A percentile compares a stretch with the other conserved stretches of the same genome.
Conservation (phyloP, 2,797 vertebrate genomes). For the Microctenopoma stevenorrisi region DNA sequence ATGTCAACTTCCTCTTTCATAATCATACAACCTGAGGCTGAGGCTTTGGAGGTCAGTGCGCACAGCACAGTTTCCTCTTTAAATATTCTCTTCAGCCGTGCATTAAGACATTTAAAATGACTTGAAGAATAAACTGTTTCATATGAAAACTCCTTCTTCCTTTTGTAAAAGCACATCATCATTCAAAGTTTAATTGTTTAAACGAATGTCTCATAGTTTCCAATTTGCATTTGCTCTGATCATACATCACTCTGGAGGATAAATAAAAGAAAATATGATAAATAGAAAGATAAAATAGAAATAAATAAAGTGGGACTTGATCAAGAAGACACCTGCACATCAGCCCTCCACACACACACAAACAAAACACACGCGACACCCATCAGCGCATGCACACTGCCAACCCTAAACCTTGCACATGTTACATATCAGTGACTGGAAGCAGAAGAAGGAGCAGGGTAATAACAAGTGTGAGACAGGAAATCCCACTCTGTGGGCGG, state of each 20-base stretch:
- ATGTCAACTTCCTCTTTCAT: not conserved
- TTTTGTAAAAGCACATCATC: too few species aligned
- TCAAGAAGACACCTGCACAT: slow-evolving; percentile 10
- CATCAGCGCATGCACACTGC: not conserved
- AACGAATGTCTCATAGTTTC: too few species aligned
- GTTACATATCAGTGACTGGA: slow-evolving; percentile 41
- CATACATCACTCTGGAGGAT: too few species aligned
- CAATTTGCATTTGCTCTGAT: too few species aligned
- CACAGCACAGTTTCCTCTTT: slow-evolving; percentile 17
- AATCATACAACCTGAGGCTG: too few species aligned
- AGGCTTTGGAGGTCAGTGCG: slow-evolving; percentile 3
- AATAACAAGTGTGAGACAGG: slow-evolving; percentile 71
- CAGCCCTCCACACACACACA: slow-evolving; percentile 2
- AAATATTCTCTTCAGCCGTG: not conserved
- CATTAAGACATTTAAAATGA: too few species aligned
- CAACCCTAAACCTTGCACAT: slow-evolving; percentile 12
- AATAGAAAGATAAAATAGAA: too few species aligned
- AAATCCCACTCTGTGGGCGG: slow-evolving; percentile 71
- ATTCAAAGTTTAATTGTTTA: too few species aligned
- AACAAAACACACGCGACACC: not conserved
- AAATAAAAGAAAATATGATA: too few species aligned
- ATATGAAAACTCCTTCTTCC: too few species aligned
- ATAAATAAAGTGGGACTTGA: not conserved
- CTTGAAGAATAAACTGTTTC: too few species aligned
- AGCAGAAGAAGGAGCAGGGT: slow-evolving; percentile 52